These are phyloP conservation scores for Drosophila micromelanica DNA, from an alignment of 1,140 invertebrate species.

Conservation along the genomic window DNA sequence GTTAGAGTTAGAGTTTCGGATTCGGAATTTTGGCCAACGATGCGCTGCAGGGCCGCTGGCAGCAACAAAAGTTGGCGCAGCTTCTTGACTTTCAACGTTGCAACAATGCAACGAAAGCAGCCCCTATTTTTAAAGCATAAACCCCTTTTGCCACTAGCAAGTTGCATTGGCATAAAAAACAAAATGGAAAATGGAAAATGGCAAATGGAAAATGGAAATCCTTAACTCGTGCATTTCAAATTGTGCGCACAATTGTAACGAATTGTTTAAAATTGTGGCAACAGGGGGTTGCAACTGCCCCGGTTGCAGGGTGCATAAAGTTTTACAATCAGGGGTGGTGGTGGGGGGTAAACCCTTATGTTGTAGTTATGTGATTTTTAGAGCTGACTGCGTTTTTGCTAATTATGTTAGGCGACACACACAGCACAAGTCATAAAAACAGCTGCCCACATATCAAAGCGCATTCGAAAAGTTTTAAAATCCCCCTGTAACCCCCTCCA, in stretches of 20 bases:
- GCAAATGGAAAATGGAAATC: constrained; percentile 63
- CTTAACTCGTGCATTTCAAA: constrained; percentile 67
- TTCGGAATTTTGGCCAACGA: background rate
- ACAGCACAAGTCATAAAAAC: constrained; percentile 72
- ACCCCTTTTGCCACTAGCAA: constrained; percentile 53
- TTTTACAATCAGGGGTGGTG: constrained; percentile 12
- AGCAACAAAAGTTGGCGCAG: constrained; percentile 48
- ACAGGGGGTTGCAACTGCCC: constrained; percentile 49
- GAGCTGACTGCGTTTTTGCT: constrained; percentile 44
- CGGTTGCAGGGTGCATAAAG: constrained; percentile 37
- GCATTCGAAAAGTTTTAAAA: constrained; percentile 40
- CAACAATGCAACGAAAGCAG: constrained; percentile 55
- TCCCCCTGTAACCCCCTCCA: background rate
- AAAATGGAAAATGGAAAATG: background rate
- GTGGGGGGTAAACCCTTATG: constrained; percentile 56
- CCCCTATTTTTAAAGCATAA: constrained; percentile 1
- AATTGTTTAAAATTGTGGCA: constrained; percentile 60
- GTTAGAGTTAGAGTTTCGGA: background rate
- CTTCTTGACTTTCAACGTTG: constrained; percentile 68
- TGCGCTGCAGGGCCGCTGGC: constrained; percentile 15
- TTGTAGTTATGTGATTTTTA: constrained; percentile 17
- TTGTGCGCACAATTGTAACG: constrained; percentile 61
- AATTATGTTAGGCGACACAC: constrained; percentile 69
- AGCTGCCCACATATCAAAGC: constrained; percentile 67
- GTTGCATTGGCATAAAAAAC: constrained; percentile 14